phyloP scores from a whole-genome alignment of 2,797 vertebrate genomes.

The Remorina albescens region DNA sequence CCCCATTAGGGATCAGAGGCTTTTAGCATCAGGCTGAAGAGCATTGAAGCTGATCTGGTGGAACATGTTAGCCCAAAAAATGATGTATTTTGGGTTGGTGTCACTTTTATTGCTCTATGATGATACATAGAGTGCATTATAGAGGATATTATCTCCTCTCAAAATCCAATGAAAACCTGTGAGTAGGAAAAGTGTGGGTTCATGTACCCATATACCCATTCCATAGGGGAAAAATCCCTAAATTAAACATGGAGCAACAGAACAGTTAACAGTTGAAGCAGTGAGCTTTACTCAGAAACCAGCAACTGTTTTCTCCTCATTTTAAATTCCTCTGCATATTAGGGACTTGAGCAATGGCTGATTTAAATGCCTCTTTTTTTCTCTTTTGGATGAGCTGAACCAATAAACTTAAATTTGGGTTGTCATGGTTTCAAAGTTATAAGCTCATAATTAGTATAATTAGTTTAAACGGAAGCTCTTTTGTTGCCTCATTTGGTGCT shows the following conservation, averaged over 20 bases:
- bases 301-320: constrained; percentile 61
- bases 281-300: constrained; percentile 26
- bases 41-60: too few relatives aligned
- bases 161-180: background rate
- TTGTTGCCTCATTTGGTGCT: constrained; percentile 36
- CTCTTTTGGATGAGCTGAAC: constrained; percentile 61
- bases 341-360: constrained; percentile 46
- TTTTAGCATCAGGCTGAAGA: too few relatives aligned
- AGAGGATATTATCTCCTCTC: too few relatives aligned
- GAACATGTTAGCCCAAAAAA: too few relatives aligned
- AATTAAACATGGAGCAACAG: too few relatives aligned
- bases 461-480: constrained; percentile 69
- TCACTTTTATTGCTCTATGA: too few relatives aligned
- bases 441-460: constrained; percentile 75
- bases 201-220: background rate
- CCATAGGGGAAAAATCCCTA: too few relatives aligned
- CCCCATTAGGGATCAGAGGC: too few relatives aligned
- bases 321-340: constrained; percentile 50
- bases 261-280: constrained; percentile 14
- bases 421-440: constrained; percentile 75
- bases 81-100: too few relatives aligned
- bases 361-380: constrained; percentile 62
- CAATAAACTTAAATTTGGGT: constrained; percentile 70
- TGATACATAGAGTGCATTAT: background rate
- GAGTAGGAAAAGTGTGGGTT: background rate